Percentiles rank a stretch among this genome's conserved stretches.
These are phyloP conservation scores for Phaenicophaeus curvirostris DNA, from an alignment of 2,797 vertebrate species.

Conservation along the genomic window DNA sequence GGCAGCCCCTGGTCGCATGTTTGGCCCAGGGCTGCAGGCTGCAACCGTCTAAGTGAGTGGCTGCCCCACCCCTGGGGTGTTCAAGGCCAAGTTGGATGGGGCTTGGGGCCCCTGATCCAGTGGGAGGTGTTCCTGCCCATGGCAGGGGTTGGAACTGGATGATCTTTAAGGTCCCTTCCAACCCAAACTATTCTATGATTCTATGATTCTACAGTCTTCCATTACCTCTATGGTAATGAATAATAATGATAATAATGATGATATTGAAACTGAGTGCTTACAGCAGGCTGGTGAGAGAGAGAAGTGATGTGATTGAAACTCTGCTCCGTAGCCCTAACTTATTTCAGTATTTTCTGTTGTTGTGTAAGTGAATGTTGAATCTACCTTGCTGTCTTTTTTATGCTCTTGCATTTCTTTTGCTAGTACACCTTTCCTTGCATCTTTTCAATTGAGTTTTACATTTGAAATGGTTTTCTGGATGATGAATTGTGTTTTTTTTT, in stretches of 20 bases:
- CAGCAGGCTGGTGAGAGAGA: background rate
- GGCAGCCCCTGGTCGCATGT: accelerated
- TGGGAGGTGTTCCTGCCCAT: no score
- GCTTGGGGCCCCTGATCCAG: no score
- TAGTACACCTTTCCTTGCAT: background rate
- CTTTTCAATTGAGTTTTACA: background rate
- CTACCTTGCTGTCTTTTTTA: background rate
- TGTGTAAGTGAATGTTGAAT: background rate
- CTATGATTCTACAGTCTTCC: no score
- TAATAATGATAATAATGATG: background rate
- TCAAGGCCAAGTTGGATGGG: no score
- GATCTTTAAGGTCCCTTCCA: no score
- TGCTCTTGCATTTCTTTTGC: background rate
- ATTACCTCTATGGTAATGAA: background rate
- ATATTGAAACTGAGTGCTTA: background rate
- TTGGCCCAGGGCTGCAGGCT: background rate
- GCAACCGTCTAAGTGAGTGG: background rate
- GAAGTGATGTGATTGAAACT: background rate
- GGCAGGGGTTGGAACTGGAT: no score
- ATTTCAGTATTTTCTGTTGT: background rate
- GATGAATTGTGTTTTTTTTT: background rate
- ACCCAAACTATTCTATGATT: no score
- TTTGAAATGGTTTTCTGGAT: background rate
- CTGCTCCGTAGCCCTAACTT: background rate
- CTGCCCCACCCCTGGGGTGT: no score